phyloP scores from a whole-genome alignment of 2,888 invertebrate species.

The Lampropteryx suffumata region DNA sequence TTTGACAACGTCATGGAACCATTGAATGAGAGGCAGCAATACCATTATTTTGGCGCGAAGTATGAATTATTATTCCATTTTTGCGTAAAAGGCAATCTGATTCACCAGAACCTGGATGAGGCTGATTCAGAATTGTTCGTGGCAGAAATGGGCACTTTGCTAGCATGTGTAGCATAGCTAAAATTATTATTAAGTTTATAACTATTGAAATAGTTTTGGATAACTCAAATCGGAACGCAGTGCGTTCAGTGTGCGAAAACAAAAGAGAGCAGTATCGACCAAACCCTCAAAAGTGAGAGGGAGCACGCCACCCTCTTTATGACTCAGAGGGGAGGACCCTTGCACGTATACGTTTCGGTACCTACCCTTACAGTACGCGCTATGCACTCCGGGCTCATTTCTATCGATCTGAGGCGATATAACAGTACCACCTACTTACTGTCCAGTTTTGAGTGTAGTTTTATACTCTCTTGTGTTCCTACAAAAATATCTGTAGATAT shows the following conservation, averaged over 20 bases:
- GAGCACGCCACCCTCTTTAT: slow-evolving; percentile 78
- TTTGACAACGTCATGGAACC: no score
- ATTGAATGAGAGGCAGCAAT: no score
- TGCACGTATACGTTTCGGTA: slow-evolving; percentile 69
- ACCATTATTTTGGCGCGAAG: no score
- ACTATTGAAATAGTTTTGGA: slow-evolving; percentile 28
- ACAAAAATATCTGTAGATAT: no score
- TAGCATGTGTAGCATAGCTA: no score
- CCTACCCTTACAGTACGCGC: slow-evolving; percentile 61
- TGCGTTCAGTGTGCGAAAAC: slow-evolving; percentile 71
- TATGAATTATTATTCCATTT: no score
- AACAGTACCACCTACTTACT: slow-evolving; percentile 10
- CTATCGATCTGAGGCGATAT: slow-evolving; percentile 54
- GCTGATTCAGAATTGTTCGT: no score
- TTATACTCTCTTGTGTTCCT: no score
- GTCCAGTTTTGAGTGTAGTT: slow-evolving; percentile 33
- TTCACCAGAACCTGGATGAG: no score
- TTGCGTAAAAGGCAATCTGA: no score
- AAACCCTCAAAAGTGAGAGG: slow-evolving; percentile 78
- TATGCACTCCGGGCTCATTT: slow-evolving; percentile 66
- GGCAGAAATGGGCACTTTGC: no score
- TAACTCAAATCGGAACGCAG: slow-evolving; percentile 40
- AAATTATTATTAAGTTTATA: no score
- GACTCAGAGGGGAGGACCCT: slow-evolving; percentile 81
- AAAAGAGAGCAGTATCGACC: slow-evolving; percentile 81